Base-by-base conservation (phyloP, 2,113 vertebrate species). In the Collichthys lucidus region DNA sequence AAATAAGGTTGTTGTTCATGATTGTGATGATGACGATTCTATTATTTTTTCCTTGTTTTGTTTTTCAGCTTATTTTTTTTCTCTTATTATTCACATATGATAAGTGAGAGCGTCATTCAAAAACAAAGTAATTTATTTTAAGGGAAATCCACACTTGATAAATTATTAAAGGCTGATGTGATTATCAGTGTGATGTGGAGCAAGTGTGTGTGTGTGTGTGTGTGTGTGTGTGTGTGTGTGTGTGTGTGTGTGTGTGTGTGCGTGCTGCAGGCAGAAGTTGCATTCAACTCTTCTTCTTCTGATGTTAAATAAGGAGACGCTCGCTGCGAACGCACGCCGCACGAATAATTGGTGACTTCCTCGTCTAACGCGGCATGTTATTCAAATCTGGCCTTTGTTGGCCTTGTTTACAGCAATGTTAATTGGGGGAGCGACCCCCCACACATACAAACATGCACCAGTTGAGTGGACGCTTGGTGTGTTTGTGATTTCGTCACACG, bases 141-240 rank as follows among this genome's bases (percentile, higher is more conserved):
- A 83, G 88, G 79, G 80, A 91, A 91, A 92, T 79, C 66, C 86
- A 91, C 86, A 92, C 52, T 69, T 75, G 77, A 93, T 95, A 84
- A 93, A 95, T 94, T 87, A 95, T 94, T 92, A 90, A 94, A 83
- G 84, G 76, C 86, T 86, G 85, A 53, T 85, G 93, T 90, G 93
- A 92, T 85, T 82, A 85, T 78, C 74, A 68, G 71, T 79, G 69
- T 69, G 77, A 84, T 77, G 76, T 75, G 44, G 63, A 66, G 84
- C 46, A n/a, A 60, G 59, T 29, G 14, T 66, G 61, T 67, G 47
- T 57, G 65, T 68, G 59, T 64, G 70, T 65, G 44, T 72, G 46
- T 74, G 50, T 68, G 63, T 22, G 64, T 12, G 59, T n/a, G 74
- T 19, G 47, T 74, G 53, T 73, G 63, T 22, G 64, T 16, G 59